Conservation (phyloP, 2,113 vertebrate species). For the Oxyruncus cristatus region DNA sequence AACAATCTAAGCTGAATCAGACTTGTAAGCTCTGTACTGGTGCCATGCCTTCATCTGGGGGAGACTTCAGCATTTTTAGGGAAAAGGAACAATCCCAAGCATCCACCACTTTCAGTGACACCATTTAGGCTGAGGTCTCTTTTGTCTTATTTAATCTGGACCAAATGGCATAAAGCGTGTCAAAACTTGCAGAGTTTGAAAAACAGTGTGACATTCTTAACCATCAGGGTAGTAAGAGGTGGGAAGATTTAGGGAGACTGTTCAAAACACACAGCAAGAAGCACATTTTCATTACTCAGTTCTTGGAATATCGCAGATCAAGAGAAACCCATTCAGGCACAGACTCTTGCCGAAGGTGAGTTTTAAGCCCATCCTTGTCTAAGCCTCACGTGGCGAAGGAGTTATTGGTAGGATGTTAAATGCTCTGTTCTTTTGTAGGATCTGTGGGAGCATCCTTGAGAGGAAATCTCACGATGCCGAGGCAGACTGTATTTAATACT, state of each 20-base stretch:
- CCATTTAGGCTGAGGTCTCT: background rate
- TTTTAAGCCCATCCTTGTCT: background rate
- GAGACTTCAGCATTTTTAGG: background rate
- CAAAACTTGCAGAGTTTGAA: background rate
- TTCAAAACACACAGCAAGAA: background rate
- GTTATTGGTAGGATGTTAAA: background rate
- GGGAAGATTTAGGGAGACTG: background rate
- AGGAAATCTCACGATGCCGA: background rate
- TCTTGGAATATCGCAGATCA: background rate
- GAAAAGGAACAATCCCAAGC: background rate
- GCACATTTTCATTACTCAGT: background rate
- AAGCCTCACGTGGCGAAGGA: background rate
- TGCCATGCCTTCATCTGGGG: background rate
- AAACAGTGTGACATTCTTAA: background rate
- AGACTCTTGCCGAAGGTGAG: background rate
- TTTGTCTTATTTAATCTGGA: background rate
- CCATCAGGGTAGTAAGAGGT: background rate
- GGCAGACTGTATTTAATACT: background rate
- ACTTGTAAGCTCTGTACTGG: background rate
- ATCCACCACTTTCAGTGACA: background rate
- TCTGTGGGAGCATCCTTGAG: conserved; percentile 27
- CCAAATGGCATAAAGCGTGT: background rate
- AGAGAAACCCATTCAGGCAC: background rate
- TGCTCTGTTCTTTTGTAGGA: background rate
- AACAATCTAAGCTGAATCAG: conserved; percentile 49